Evolutionary conservation across 2,113 vertebrate genomes (phyloP).

Genomic region (Propithecus coquereli): DNA sequence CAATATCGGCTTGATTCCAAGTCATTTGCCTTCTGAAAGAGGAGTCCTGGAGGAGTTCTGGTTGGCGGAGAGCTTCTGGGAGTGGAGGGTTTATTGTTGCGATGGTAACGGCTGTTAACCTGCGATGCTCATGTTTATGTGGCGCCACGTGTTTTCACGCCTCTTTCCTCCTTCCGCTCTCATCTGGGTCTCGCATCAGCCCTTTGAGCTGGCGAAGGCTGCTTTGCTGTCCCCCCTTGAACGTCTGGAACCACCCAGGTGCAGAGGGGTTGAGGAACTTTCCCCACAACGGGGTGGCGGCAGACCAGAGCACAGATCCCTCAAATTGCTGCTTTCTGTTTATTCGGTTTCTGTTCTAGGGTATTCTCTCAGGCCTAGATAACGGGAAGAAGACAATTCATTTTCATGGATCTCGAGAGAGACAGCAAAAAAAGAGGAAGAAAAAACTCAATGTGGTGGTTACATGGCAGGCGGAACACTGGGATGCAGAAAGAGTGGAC

Average conservation of each 20-base stretch:
- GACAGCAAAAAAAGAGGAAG: not conserved
- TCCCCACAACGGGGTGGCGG: not conserved
- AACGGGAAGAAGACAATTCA: not conserved
- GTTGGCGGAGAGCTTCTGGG: not conserved
- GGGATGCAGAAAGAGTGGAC: not conserved
- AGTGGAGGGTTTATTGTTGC: not conserved
- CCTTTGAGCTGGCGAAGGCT: not conserved
- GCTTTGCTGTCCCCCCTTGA: not conserved
- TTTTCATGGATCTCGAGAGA: not conserved
- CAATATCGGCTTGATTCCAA: conserved; percentile 32
- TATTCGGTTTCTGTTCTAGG: not conserved
- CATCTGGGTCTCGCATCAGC: not conserved
- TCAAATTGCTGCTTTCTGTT: not conserved
- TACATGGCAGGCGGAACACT: not conserved
- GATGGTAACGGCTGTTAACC: not conserved
- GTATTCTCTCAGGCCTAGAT: not conserved
- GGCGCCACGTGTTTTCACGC: not conserved
- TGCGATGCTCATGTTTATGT: not conserved
- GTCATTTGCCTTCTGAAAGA: conserved; percentile 19
- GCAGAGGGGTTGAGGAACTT: not conserved
- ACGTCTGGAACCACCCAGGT: not conserved
- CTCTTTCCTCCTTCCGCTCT: not conserved
- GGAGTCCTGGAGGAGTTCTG: not conserved
- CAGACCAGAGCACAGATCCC: not conserved
- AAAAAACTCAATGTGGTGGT: not conserved